Conservation (phyloP, 2,797 vertebrate species). For the Oophaga sylvatica region DNA sequence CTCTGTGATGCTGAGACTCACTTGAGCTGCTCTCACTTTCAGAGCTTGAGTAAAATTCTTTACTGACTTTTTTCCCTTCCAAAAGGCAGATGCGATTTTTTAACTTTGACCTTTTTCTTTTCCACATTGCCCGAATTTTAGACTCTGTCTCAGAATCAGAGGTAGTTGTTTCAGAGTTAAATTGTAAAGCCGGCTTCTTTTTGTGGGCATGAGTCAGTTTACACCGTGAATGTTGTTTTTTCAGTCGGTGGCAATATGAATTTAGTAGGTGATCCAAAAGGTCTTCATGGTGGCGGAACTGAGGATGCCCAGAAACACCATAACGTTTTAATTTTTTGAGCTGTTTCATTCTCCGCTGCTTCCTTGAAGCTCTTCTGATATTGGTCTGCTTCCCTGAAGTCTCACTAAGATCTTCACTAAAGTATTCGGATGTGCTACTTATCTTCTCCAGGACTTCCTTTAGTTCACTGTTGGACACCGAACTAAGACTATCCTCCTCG, state of each 20-base stretch:
- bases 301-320: slow-evolving; percentile 63
- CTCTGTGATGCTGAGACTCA: not conserved
- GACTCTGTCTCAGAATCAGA: slow-evolving; percentile 63
- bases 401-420: slow-evolving; percentile 64
- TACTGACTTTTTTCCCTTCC: slow-evolving; percentile 64
- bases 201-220: slow-evolving; percentile 60
- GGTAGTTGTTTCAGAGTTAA: slow-evolving; percentile 62
- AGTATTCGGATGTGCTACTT: slow-evolving; percentile 73
- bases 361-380: slow-evolving; percentile 20
- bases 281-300: slow-evolving; percentile 61
- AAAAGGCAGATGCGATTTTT: slow-evolving; percentile 54
- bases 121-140: slow-evolving; percentile 48
- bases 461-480: slow-evolving; percentile 63
- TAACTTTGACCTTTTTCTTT: slow-evolving; percentile 66
- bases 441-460: slow-evolving; percentile 74
- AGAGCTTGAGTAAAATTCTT: slow-evolving; percentile 41
- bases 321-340: slow-evolving; percentile 51
- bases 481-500: slow-evolving; percentile 36
- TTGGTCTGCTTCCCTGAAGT: slow-evolving; percentile 62
- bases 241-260: slow-evolving; percentile 59
- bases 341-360: slow-evolving; percentile 58
- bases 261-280: slow-evolving; percentile 63
- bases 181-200: slow-evolving; percentile 64
- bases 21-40: slow-evolving; percentile 7
- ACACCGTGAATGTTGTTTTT: slow-evolving; percentile 60